phyloP scores from a whole-genome alignment of 2,888 invertebrate genomes.

The Myathropa florea region DNA sequence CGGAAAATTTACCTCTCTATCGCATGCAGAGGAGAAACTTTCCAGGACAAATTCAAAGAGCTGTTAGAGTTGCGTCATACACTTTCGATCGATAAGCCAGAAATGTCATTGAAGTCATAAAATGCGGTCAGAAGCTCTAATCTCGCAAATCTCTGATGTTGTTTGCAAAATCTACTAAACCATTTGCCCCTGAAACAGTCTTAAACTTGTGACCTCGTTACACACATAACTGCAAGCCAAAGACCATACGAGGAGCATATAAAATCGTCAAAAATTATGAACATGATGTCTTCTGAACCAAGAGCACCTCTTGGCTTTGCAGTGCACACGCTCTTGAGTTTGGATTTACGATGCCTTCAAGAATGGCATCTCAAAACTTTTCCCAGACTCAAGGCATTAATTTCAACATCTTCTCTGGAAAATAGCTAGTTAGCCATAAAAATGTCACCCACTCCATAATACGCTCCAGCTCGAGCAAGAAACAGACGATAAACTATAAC shows the following conservation, averaged over 20 bases:
- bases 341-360: neutral
- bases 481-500: neutral
- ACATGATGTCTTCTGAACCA: neutral
- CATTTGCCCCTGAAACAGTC: neutral
- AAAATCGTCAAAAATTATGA: neutral
- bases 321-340: neutral
- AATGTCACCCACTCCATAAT: neutral
- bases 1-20: too few species aligned
- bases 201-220: neutral
- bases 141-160: neutral
- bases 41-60: neutral
- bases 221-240: neutral
- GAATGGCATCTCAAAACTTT: neutral
- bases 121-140: neutral
- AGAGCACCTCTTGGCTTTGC: neutral
- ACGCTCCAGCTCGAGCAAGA: too few species aligned
- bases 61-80: neutral
- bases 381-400: neutral
- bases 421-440: neutral
- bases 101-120: neutral
- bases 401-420: neutral
- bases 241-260: too few species aligned
- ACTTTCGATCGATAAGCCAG: too few species aligned
- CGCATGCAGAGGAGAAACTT: too few species aligned
- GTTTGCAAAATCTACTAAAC: neutral